A percentile compares a stretch with the other conserved stretches of the same genome.
phyloP scores from a whole-genome alignment of 2,888 invertebrate species.

The Parasteatoda lunata region DNA sequence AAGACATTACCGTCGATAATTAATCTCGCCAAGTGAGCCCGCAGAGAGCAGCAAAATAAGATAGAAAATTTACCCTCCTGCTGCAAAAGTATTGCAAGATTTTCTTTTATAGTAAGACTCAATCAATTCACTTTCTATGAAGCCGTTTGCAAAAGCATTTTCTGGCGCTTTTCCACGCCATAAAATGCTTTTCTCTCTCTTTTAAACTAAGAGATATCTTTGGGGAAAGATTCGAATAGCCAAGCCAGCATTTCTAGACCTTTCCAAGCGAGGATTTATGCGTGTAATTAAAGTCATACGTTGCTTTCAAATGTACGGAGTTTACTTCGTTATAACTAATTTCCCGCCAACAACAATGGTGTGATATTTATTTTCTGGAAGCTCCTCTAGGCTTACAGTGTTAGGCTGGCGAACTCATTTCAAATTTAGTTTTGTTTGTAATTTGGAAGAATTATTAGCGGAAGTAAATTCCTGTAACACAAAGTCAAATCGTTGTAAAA shows the following conservation, averaged over 20 bases:
- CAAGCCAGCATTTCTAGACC: neutral
- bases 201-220: constrained; percentile 20
- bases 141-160: constrained; percentile 33
- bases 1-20: constrained; percentile 38
- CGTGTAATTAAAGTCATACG: neutral
- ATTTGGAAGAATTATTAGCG: too few relatives aligned
- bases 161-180: constrained; percentile 50
- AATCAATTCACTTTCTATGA: constrained; percentile 52
- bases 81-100: constrained; percentile 16
- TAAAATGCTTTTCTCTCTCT: constrained; percentile 29
- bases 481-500: too few relatives aligned
- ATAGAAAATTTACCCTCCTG: constrained; percentile 14
- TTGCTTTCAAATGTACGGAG: neutral
- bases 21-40: constrained; percentile 17
- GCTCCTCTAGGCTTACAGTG: too few relatives aligned
- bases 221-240: neutral
- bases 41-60: constrained; percentile 24
- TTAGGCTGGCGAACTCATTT: too few relatives aligned
- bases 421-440: too few relatives aligned
- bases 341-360: neutral
- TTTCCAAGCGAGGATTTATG: neutral
- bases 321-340: neutral
- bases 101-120: constrained; percentile 19
- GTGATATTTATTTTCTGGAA: constrained; percentile 1
- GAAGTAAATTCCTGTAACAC: too few relatives aligned